Evolutionary conservation across 2,888 invertebrate species (phyloP).

Genomic region (Lydus trimaculatus): DNA sequence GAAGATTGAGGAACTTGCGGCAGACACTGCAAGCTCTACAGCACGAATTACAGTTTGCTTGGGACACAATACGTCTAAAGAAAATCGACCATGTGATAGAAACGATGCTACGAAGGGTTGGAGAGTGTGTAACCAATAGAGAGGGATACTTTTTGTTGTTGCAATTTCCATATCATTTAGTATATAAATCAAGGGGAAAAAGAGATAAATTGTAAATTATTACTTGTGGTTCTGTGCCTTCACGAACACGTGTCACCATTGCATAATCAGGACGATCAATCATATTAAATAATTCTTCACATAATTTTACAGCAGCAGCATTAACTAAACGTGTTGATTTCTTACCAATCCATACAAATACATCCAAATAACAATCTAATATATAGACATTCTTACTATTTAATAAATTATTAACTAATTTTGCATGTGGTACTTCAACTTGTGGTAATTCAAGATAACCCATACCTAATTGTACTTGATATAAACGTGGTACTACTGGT

Average conservation of each 20-base stretch:
- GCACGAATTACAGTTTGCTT: too few relatives aligned
- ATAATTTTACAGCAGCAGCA: conserved; percentile 96
- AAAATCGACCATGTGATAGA: too few relatives aligned
- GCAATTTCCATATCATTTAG: too few relatives aligned
- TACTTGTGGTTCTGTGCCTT: conserved; percentile 89
- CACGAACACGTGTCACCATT: conserved; percentile 86
- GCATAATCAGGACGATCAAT: conserved; percentile 88
- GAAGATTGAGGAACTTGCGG: too few relatives aligned
- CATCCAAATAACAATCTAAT: conserved; percentile 91
- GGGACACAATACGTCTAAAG: too few relatives aligned
- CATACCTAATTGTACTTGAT: conserved; percentile 97
- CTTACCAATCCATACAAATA: conserved; percentile 98
- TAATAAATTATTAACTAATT: conserved; percentile 78
- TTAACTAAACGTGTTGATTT: conserved; percentile 95
- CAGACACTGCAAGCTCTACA: too few relatives aligned
- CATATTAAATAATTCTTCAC: conserved; percentile 96
- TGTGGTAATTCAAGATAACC: conserved; percentile 98
- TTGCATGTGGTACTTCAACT: conserved; percentile 78
- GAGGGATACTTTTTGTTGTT: too few relatives aligned
- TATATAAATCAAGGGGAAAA: too few relatives aligned
- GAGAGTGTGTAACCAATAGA: too few relatives aligned
- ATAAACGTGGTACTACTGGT: conserved; percentile 77
- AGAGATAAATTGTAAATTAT: background rate
- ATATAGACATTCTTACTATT: conserved; percentile 95
- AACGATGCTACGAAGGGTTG: too few relatives aligned